Percentiles rank a stretch among this genome's conserved stretches.
Evolutionary conservation across 2,797 vertebrate genomes (phyloP).

Genomic region (Spheniscus humboldti): DNA sequence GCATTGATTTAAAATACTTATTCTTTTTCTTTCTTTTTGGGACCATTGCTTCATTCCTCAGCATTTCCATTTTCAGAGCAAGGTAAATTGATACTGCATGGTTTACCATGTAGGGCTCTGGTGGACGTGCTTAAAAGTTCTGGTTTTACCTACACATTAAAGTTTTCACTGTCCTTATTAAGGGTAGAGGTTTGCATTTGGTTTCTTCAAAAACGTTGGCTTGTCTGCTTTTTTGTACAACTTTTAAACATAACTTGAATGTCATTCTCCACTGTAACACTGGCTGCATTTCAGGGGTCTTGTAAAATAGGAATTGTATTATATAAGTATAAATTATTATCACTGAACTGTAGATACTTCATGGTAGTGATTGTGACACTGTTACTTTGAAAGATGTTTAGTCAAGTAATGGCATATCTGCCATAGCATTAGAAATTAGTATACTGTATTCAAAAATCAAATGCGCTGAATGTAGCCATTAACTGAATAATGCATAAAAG

Average conservation of each 20-base stretch:
- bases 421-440: neutral
- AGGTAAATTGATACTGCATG: neutral
- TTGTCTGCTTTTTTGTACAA: neutral
- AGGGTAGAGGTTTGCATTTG: neutral
- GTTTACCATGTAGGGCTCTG: neutral
- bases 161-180: neutral
- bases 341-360: neutral
- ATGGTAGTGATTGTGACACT: neutral
- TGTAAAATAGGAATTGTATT: neutral
- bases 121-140: neutral
- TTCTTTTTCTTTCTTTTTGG: neutral
- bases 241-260: neutral
- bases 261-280: neutral
- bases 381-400: neutral
- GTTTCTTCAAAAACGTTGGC: neutral
- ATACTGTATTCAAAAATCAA: neutral
- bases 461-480: neutral
- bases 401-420: neutral
- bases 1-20: neutral
- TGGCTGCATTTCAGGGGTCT: neutral
- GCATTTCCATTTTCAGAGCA: neutral
- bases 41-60: neutral
- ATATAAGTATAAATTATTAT: neutral
- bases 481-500: neutral
- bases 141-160: neutral